Conservation (phyloP, 2,888 invertebrate species). For the Limnephilus marmoratus region DNA sequence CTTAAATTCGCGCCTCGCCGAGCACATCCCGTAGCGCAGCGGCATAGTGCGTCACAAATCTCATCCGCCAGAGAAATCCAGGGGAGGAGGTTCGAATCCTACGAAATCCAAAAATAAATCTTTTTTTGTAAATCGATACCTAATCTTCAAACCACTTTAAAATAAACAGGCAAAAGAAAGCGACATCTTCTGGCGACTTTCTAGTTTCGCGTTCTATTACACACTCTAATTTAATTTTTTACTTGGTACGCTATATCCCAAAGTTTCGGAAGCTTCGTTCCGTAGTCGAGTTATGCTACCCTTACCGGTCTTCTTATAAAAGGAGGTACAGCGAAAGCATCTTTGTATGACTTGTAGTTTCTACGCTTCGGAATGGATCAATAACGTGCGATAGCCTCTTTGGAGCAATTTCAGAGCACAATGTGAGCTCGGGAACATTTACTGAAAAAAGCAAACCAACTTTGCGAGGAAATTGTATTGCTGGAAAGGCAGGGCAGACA, state of each 20-base stretch:
- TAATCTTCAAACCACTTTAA: no score
- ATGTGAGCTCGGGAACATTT: background rate
- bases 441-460: background rate
- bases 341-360: slow-evolving; percentile 21
- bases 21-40: no score
- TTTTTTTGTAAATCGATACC: no score
- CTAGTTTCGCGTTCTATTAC: no score
- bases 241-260: background rate
- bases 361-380: slow-evolving; percentile 10
- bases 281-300: background rate
- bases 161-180: no score
- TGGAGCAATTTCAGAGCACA: slow-evolving; percentile 5
- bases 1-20: no score
- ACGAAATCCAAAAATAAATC: no score
- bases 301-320: slow-evolving; percentile 6
- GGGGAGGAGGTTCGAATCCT: no score
- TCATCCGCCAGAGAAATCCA: no score
- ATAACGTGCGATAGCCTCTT: slow-evolving; percentile 10
- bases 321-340: slow-evolving; percentile 19
- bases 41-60: no score
- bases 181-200: no score
- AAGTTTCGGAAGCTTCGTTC: slow-evolving; percentile 10
- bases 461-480: background rate
- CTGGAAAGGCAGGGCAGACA: background rate
- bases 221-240: no score